These are phyloP conservation scores for Trinorchestia longiramus DNA, from an alignment of 1,140 invertebrate species.

Conservation along the genomic window DNA sequence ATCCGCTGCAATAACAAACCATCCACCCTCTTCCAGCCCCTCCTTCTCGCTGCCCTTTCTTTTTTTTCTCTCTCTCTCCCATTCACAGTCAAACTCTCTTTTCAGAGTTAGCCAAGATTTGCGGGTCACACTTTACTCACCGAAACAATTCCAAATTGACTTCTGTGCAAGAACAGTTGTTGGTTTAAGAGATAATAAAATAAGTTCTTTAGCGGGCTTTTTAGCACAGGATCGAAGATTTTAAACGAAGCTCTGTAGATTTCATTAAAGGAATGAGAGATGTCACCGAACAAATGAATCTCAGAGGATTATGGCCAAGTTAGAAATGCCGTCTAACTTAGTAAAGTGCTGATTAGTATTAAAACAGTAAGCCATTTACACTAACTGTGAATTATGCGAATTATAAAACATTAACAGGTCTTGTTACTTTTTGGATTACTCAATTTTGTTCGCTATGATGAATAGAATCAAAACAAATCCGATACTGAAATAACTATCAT, in stretches of 20 bases:
- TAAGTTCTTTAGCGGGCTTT: neutral
- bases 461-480: too few relatives aligned
- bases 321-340: too few relatives aligned
- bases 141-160: neutral
- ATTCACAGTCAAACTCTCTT: neutral
- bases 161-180: neutral
- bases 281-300: neutral
- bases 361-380: too few relatives aligned
- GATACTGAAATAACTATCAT: too few relatives aligned
- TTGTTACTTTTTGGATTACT: too few relatives aligned
- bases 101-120: neutral
- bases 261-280: neutral
- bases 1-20: conserved; percentile 18
- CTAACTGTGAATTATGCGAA: too few relatives aligned
- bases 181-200: neutral
- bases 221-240: neutral
- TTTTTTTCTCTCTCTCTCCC: neutral
- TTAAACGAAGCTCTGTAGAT: neutral
- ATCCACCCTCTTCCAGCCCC: neutral
- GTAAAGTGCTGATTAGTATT: too few relatives aligned
- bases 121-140: neutral
- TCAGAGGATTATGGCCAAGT: too few relatives aligned
- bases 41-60: neutral
- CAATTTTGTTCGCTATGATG: too few relatives aligned
- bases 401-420: too few relatives aligned